A percentile compares a stretch with the other conserved stretches of the same genome.
phyloP scores from a whole-genome alignment of 2,888 invertebrate genomes.

The Lithophane socia region DNA sequence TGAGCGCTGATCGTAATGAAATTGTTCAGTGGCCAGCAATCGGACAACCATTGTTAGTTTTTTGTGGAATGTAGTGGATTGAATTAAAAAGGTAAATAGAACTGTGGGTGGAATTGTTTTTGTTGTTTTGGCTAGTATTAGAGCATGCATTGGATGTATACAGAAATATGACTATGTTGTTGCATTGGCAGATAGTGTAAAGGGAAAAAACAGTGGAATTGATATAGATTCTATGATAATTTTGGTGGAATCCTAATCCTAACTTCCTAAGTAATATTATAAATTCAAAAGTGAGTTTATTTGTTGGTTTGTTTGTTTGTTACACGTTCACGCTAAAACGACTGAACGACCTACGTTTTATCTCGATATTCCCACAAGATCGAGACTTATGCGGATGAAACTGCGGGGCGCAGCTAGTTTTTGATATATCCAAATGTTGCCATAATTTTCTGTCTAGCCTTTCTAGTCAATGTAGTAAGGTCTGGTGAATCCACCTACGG shows the following conservation, averaged over 20 bases:
- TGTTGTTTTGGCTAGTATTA: constrained; percentile 31
- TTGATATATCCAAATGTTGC: no score
- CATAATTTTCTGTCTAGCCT: neutral
- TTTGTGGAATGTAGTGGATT: constrained; percentile 53
- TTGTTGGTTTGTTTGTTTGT: no score
- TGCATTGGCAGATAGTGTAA: neutral
- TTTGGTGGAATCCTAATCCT: no score
- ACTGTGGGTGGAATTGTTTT: constrained; percentile 44
- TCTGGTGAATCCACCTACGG: neutral
- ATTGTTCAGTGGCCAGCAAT: constrained; percentile 67
- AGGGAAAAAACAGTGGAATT: neutral
- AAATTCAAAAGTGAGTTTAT: no score
- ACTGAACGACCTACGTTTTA: no score
- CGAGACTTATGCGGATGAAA: no score
- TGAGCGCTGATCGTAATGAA: constrained; percentile 68
- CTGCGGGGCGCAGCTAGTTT: no score
- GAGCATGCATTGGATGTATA: neutral
- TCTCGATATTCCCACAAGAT: no score
- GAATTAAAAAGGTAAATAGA: constrained; percentile 59
- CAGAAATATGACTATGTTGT: neutral
- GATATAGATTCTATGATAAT: neutral
- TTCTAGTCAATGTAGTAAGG: neutral
- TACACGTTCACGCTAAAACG: no score
- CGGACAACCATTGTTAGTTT: constrained; percentile 57
- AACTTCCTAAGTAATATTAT: no score